phyloP scores from a whole-genome alignment of 2,888 invertebrate species.

The Ophion ventricosus region DNA sequence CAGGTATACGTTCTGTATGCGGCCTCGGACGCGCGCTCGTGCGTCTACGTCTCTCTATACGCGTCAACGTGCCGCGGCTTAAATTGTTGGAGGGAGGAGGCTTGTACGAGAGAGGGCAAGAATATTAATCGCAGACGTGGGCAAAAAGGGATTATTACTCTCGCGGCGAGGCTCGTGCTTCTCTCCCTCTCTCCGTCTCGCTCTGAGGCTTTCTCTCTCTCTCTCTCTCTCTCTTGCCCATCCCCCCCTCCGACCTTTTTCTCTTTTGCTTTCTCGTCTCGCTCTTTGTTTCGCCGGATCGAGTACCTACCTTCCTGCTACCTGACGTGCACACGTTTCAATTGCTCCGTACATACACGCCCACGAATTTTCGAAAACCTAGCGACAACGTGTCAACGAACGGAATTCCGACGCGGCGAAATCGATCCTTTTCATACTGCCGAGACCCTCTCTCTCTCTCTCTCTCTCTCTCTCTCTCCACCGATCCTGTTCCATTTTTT shows the following conservation, averaged over 20 bases:
- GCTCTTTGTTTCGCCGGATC: conserved; percentile 25
- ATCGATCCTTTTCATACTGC: neutral
- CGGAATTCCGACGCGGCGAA: neutral
- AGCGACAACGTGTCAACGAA: neutral
- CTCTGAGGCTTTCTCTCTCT: conserved; percentile 37
- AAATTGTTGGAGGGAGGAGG: conserved; percentile 54
- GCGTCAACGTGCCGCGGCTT: neutral
- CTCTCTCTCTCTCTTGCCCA: conserved; percentile 7
- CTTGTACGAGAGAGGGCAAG: conserved; percentile 39
- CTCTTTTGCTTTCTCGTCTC: conserved; percentile 38
- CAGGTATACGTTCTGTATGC: neutral
- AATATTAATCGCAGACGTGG: conserved; percentile 60
- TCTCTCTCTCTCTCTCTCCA: neutral
- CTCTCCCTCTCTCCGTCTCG: conserved; percentile 32
- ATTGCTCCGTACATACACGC: neutral
- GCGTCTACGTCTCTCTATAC: neutral
- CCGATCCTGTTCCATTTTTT: neutral
- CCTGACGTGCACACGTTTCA: neutral
- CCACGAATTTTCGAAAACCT: neutral
- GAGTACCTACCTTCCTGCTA: neutral
- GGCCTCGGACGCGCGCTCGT: neutral
- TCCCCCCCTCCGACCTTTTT: neutral
- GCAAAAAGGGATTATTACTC: conserved; percentile 58
- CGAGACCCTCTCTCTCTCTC: neutral
- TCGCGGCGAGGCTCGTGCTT: conserved; percentile 50